phyloP scores from a whole-genome alignment of 2,797 vertebrate species.

The Megaceryle alcyon region DNA sequence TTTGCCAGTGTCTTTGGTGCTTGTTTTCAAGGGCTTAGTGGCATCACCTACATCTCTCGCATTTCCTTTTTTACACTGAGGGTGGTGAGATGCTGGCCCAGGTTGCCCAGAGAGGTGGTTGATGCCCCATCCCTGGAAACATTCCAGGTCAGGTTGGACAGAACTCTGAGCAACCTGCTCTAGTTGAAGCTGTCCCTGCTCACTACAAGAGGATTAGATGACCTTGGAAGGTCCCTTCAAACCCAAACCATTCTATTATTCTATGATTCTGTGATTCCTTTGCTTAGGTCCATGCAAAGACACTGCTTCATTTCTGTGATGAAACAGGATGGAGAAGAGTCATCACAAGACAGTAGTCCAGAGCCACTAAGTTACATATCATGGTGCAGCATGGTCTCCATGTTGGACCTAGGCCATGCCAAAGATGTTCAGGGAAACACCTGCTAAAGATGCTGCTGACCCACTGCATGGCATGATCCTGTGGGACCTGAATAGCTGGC shows the following conservation, averaged over 20 bases:
- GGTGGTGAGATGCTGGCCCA: background rate
- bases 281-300: background rate
- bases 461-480: no score
- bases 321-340: background rate
- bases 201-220: background rate
- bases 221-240: background rate
- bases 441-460: background rate
- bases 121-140: no score
- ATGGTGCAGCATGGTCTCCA: background rate
- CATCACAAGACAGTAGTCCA: accelerated
- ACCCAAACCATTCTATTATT: background rate
- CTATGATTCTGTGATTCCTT: background rate
- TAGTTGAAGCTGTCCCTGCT: background rate
- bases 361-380: background rate
- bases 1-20: accelerated
- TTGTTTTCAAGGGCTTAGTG: background rate
- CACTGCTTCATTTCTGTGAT: accelerated
- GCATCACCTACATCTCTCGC: background rate
- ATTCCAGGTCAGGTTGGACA: background rate
- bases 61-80: background rate
- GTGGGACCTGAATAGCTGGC: background rate
- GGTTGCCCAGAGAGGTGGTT: background rate
- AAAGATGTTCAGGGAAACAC: accelerated
- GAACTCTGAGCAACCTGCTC: background rate
- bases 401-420: background rate